Evolutionary conservation across 1,140 invertebrate species (phyloP).

Genomic region (Pristionchus pacificus): DNA sequence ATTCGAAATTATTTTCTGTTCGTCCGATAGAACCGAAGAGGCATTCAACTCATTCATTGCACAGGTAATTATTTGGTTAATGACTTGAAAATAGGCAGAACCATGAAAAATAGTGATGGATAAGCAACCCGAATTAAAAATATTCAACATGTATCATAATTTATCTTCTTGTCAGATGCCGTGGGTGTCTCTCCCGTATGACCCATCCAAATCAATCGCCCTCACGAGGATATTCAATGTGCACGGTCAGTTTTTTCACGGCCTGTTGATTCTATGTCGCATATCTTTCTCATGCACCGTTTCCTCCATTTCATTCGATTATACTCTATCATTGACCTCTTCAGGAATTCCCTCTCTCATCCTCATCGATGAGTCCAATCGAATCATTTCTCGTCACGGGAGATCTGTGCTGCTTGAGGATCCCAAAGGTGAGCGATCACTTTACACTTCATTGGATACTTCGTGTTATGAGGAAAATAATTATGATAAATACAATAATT

Average conservation of each 20-base stretch:
- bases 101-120: no score
- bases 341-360: not conserved
- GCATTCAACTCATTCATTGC: not conserved
- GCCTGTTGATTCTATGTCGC: not conserved
- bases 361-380: not conserved
- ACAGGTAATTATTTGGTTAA: no score
- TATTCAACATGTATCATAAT: no score
- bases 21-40: not conserved
- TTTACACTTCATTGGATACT: no score
- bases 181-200: not conserved
- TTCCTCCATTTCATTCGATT: no score
- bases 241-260: not conserved
- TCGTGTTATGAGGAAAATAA: no score
- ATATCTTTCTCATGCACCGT: not conserved
- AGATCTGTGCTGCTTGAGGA: not conserved
- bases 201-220: not conserved
- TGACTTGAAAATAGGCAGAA: no score
- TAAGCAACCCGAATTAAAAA: no score
- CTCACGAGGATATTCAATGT: not conserved
- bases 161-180: no score
- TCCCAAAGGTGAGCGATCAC: not conserved
- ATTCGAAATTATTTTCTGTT: not conserved
- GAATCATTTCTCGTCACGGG: not conserved
- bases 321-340: no score
- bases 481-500: not conserved